Evolutionary conservation across 2,113 vertebrate genomes (phyloP), one percentile per base, ranked within the genome.

Genomic region (Cephalopterus ornatus): DNA sequence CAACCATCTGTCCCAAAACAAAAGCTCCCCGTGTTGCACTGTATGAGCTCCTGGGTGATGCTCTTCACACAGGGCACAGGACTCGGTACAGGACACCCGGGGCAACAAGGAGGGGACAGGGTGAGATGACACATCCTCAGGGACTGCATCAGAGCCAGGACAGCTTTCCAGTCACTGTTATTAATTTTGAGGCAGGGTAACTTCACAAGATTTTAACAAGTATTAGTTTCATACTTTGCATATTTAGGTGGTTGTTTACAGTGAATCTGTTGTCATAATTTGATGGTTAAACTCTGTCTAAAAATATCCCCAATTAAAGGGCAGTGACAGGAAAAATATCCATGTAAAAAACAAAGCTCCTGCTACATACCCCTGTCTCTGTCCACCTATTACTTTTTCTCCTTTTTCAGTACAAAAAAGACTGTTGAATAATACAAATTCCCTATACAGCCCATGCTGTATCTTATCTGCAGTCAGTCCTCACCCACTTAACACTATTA

Each of bases 101-200:
- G 35, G 4, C 44, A 78, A 78, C 0, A 10, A 35, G 32, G 39
- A 68, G 12, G 17, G 5, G 4, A 59, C 56, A 61, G 10, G 26
- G 18, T 30, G 47, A 74, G 58, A 30, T 58, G 33, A 47, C 21
- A 33, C 24, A 39, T 47, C 66, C 71, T 76, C 67, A 76, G 27
- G 0, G 1, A 55, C 26, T 42, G n/a, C 6, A 3, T 27, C 19
- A 61, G 30, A 78, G 32, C 44, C 35, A 49, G 28, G 32, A 16
- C 30, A 87, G 27, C 65, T 56, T 72, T 72, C 49, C 20, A 66
- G 26, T 63, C 1, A 0, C 18, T 55, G 32, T 27, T 72, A 30
- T 33, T 87, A 63, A 58, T 81, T 53, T 71, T 41, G 27, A 73
- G 20, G 49, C 4, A 21, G 14, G 42, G 28, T 74, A 63, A 66